Evolutionary conservation across 2,797 vertebrate species (phyloP).

Genomic region (Phrynocephalus vlangalii): DNA sequence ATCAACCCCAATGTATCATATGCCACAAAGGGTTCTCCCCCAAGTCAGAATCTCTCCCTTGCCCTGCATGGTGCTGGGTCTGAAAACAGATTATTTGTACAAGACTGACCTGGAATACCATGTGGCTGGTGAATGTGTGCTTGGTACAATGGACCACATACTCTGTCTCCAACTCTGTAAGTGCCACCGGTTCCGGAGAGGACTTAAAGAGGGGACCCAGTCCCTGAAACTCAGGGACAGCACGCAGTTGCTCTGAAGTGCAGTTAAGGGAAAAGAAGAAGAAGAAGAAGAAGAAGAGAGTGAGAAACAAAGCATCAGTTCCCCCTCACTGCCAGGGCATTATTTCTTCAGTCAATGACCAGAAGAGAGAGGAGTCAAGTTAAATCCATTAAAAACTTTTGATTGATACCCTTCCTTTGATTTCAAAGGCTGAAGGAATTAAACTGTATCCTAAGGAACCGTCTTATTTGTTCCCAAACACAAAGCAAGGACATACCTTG

Average conservation of each 20-base stretch:
- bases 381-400: too few relatives aligned
- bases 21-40: too few relatives aligned
- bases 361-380: conserved; percentile 11
- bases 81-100: background rate
- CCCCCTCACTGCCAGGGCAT: background rate
- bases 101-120: conserved; percentile 84
- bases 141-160: conserved; percentile 84
- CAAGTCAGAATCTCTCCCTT: background rate
- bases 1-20: background rate
- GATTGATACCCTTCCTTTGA: background rate
- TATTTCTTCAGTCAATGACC: conserved; percentile 35
- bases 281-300: background rate
- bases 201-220: conserved; percentile 84
- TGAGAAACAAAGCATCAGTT: background rate
- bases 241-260: conserved; percentile 83
- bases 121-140: conserved; percentile 79
- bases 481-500: conserved; percentile 74
- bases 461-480: background rate
- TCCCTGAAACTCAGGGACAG: conserved; percentile 79
- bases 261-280: too few relatives aligned
- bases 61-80: background rate
- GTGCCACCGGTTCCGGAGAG: conserved; percentile 79
- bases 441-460: conserved; percentile 1
- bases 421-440: background rate
- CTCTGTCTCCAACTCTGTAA: conserved; percentile 84